Conservation (phyloP, 2,797 vertebrate genomes). For the Novumbra hubbsi region DNA sequence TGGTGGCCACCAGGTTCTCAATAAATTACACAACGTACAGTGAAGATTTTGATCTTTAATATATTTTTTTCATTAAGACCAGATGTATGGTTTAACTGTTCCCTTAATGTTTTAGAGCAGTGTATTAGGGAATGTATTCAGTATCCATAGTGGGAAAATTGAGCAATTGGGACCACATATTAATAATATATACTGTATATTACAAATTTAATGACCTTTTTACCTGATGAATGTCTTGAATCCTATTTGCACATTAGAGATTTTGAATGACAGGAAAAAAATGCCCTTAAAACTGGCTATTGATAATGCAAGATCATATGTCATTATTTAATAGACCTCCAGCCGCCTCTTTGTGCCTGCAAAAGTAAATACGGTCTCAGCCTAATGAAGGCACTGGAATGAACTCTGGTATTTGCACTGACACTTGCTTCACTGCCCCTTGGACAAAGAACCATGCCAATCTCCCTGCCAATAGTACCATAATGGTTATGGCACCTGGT, state of each 20-base stretch:
- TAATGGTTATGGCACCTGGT: background rate
- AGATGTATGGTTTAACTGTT: no score
- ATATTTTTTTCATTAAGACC: no score
- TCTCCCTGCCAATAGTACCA: background rate
- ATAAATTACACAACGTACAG: no score
- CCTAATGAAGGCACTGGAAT: constrained; percentile 1
- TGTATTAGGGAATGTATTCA: no score
- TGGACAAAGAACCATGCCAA: background rate
- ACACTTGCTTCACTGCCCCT: constrained; percentile 9
- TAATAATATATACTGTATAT: background rate
- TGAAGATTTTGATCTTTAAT: no score
- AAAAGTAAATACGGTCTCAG: constrained; percentile 6
- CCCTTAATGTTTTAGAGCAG: no score
- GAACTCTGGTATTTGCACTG: constrained; percentile 11
- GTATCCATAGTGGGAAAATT: no score
- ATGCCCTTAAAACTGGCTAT: background rate
- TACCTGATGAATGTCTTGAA: background rate
- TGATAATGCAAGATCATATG: constrained; percentile 26
- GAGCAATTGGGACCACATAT: background rate
- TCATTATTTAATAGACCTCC: constrained; percentile 38
- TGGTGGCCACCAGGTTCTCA: no score
- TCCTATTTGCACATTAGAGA: background rate
- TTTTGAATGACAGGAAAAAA: background rate
- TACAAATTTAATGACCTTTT: no score
- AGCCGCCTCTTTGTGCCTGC: constrained; percentile 26